These are phyloP conservation scores for Parazoanthus darwini DNA, from an alignment of 92 coral and sea anemone genomes.

Conservation along the genomic window DNA sequence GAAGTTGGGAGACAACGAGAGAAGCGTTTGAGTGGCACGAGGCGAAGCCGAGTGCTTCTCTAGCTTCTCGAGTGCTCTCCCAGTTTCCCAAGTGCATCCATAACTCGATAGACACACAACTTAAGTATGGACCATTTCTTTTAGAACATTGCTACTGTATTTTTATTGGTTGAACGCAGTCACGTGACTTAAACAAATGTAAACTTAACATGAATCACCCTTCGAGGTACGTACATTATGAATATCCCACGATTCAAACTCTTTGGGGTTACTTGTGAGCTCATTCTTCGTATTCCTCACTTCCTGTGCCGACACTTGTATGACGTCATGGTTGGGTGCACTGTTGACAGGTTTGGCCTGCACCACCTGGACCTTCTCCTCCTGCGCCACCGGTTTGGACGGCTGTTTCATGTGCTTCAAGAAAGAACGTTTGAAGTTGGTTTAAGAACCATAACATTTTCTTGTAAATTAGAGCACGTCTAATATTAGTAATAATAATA, in stretches of 20 bases:
- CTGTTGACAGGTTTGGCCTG: conserved; percentile 37
- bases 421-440: neutral
- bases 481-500: too few species aligned
- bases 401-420: conserved; percentile 45
- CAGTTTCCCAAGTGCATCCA: too few species aligned
- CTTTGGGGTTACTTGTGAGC: conserved; percentile 29
- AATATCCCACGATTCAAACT: conserved; percentile 39
- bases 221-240: conserved; percentile 26
- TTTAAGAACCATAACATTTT: neutral
- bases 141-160: too few species aligned
- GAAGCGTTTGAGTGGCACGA: too few species aligned
- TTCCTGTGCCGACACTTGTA: conserved; percentile 37
- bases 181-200: too few species aligned
- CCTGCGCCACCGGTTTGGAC: neutral
- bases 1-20: too few species aligned
- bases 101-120: too few species aligned
- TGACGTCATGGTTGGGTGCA: conserved; percentile 31
- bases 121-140: too few species aligned
- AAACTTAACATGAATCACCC: neutral
- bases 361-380: conserved; percentile 12
- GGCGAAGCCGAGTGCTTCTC: too few species aligned
- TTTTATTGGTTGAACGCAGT: too few species aligned
- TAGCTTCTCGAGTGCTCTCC: too few species aligned
- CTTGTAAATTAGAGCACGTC: too few species aligned
- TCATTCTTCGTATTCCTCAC: conserved; percentile 12